phyloP scores from a whole-genome alignment of 2,888 invertebrate species.

The Frankliniella intonsa region DNA sequence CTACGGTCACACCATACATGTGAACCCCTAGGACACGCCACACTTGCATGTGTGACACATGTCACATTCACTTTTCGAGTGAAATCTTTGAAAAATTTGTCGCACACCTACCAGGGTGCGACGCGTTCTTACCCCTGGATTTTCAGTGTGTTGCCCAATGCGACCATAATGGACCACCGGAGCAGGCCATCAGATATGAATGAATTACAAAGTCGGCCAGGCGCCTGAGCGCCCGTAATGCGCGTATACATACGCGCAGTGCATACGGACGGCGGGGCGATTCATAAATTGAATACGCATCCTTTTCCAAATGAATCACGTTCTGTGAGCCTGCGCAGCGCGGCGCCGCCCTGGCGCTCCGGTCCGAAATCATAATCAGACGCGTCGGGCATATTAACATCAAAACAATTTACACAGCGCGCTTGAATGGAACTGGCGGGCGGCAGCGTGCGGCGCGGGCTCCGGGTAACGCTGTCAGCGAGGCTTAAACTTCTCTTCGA shows the following conservation, averaged over 20 bases:
- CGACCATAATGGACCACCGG: not conserved
- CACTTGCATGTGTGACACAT: no score
- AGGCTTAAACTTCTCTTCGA: no score
- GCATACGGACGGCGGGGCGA: not conserved
- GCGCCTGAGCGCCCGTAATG: not conserved
- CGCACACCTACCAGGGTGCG: no score
- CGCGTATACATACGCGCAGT: no score
- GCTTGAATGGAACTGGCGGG: not conserved
- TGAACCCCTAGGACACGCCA: no score
- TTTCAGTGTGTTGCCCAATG: not conserved
- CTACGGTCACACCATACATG: no score
- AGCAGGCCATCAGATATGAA: not conserved
- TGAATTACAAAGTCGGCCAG: constrained; percentile 4
- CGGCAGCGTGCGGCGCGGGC: no score
- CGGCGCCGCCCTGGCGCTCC: not conserved
- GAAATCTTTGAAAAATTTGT: no score
- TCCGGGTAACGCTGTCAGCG: no score
- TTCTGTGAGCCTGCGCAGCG: no score
- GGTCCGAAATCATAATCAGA: not conserved
- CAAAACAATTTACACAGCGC: not conserved
- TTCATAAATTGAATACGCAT: not conserved
- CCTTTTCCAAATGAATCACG: not conserved
- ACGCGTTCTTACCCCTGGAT: no score
- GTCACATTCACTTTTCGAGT: no score
- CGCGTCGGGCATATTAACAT: not conserved